These are phyloP conservation scores for Machimus rusticus DNA, from an alignment of 2,888 invertebrate species.

Conservation along the genomic window DNA sequence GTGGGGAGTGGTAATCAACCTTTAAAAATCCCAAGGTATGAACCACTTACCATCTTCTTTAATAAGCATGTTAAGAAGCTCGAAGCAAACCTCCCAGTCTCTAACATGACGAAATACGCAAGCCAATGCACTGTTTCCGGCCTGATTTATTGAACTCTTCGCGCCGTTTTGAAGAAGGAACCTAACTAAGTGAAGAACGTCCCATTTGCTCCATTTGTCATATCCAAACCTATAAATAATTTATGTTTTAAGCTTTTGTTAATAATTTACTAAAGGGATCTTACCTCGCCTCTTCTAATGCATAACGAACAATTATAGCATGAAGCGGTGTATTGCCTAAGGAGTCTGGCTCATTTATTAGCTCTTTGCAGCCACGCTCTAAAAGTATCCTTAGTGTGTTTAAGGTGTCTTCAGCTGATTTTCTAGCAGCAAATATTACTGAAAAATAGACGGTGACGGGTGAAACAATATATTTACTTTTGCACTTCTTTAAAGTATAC, in stretches of 20 bases:
- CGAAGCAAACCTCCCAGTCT: conserved; percentile 71
- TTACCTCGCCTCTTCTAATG: conserved; percentile 70
- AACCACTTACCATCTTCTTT: conserved; percentile 59
- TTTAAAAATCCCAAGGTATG: background rate
- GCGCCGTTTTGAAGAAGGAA: conserved; percentile 71
- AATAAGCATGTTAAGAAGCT: conserved; percentile 62
- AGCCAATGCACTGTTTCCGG: conserved; percentile 73
- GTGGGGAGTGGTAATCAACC: background rate
- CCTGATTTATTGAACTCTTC: conserved; percentile 73
- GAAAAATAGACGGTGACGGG: background rate
- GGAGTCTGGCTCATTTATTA: conserved; percentile 76
- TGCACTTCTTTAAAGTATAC: too few species aligned
- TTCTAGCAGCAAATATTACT: conserved; percentile 74
- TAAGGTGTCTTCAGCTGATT: conserved; percentile 75
- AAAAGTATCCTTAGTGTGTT: conserved; percentile 73
- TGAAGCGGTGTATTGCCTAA: conserved; percentile 78
- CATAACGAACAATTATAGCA: conserved; percentile 70
- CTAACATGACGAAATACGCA: conserved; percentile 75
- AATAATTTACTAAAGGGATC: background rate
- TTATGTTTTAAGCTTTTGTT: background rate
- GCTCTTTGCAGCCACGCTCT: conserved; percentile 75
- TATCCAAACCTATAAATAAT: conserved; percentile 66
- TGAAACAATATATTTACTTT: too few species aligned
- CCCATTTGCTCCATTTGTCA: conserved; percentile 78
- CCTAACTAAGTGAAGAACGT: conserved; percentile 73